Conservation (phyloP, 2,113 vertebrate genomes). For the Calyptommatus sinebrachiatus region DNA sequence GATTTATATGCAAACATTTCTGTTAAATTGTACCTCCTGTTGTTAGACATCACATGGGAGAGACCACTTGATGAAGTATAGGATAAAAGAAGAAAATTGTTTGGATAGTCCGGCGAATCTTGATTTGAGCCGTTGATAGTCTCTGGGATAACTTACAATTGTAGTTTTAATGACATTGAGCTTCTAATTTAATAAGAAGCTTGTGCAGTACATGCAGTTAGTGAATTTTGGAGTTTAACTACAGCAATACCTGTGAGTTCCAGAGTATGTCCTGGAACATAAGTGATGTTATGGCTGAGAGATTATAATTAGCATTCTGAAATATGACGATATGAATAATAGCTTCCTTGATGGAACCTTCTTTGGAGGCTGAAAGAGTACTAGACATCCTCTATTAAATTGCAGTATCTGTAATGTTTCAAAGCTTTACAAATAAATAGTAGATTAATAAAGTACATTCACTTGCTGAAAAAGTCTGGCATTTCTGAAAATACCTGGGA, state of each 20-base stretch:
- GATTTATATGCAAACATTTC: not conserved
- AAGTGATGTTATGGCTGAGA: not conserved
- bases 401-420: not conserved
- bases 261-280: not conserved
- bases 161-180: not conserved
- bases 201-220: not conserved
- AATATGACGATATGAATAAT: not conserved
- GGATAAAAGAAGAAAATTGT: too few species aligned
- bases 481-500: not conserved
- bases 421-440: too few species aligned
- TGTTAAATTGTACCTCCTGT: not conserved
- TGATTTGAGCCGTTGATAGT: too few species aligned
- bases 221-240: not conserved
- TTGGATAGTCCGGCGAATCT: too few species aligned
- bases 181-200: not conserved
- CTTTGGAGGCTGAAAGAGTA: not conserved
- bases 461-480: too few species aligned
- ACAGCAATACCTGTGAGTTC: not conserved
- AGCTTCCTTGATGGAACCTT: not conserved
- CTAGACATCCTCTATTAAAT: not conserved
- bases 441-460: too few species aligned
- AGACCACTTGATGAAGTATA: too few species aligned
- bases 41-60: not conserved
- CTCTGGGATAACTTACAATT: too few species aligned
- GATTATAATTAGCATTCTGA: not conserved